A percentile compares a stretch with the other conserved stretches of the same genome.
Conservation (phyloP, 2,797 vertebrate species). For the Pipistrellus pygmaeus region DNA sequence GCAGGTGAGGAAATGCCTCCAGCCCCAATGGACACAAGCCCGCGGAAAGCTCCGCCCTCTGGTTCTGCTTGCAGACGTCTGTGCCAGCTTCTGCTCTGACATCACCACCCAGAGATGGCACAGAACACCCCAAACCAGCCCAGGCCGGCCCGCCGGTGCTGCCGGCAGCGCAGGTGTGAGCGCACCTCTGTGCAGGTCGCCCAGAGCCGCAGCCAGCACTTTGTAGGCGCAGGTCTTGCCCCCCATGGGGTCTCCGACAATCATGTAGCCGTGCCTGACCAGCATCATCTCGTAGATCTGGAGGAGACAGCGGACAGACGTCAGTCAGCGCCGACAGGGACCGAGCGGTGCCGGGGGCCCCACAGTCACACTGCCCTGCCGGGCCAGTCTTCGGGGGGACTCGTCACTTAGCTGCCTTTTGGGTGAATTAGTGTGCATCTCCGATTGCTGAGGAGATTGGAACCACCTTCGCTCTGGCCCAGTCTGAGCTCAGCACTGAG, state of each 20-base stretch:
- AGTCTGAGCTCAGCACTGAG: not conserved
- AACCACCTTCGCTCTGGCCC: not conserved
- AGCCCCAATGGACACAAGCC: not conserved
- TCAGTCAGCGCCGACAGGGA: not conserved
- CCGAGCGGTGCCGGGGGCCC: not conserved
- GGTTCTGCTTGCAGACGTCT: not conserved
- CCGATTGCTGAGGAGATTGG: not conserved
- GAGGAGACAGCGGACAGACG: not conserved
- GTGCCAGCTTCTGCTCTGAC: slow-evolving; percentile 51
- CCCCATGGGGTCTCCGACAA: slow-evolving; percentile 94
- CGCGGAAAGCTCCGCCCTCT: not conserved
- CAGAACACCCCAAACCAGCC: not conserved
- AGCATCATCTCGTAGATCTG: slow-evolving; percentile 99
- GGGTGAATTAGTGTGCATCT: not conserved
- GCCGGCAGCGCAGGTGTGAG: not conserved
- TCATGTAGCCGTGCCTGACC: slow-evolving; percentile 97
- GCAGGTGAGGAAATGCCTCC: slow-evolving; percentile 14
- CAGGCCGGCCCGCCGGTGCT: slow-evolving; percentile 38
- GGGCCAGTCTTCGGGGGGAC: not conserved
- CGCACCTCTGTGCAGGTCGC: slow-evolving; percentile 91
- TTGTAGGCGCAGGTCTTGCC: slow-evolving; percentile 96
- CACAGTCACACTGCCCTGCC: not conserved
- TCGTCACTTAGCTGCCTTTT: not conserved
- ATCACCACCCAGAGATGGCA: slow-evolving; percentile 26
- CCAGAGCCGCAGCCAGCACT: slow-evolving; percentile 92